Base-by-base conservation (phyloP, 2,888 invertebrate species). In the Eumerus sabulonum region DNA sequence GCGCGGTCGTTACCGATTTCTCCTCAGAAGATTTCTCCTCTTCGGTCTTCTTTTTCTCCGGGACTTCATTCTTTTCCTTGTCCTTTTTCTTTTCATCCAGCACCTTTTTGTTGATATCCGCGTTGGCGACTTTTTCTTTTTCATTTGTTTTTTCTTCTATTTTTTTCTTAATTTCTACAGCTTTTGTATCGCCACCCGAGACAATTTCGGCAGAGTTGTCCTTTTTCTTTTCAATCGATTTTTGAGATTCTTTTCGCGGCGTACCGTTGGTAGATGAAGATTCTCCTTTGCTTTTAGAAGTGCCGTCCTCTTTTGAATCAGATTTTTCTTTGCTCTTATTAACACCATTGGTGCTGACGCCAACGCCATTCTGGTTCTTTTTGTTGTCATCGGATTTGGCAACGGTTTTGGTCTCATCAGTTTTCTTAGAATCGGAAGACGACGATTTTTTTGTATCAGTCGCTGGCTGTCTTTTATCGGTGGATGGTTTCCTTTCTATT, bases 291-390 rank as follows among this genome's bases (percentile, higher is more conserved):
- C 9, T 42, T 56, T 64, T 73, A 12, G 11, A 53, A 4, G 68
- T 54, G 17, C 44, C 44, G 9, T 44, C 42, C 12, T 51, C 42
- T 50, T 27, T 76, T 12, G 40, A 40, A 40, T 40, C 27, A 27
- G 82, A 76, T 42, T 83, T 71, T 76, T 82, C 82, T 59, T 82
- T 83, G 5, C 3, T 62, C 57, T 27, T 40, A 7, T 77, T 77
- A 0, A 59, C 44, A 35, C 70, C 76, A 40, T 76, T 84, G 16
- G 53, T 72, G 40, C 53, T 50, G 27, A 81, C 83, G 27, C 87
- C 86, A 67, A n/a, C n/a, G 9, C 87, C 86, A 67, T 87, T 88
- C 40, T 84, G 85, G 17, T 44, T 74, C 57, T 85, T 86, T 57
- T 85, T 86, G 7, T 40, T 63, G 0, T 85, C 84, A 0, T 85